These are phyloP conservation scores for Ectropis grisescens DNA, from an alignment of 1,140 invertebrate species.

Conservation along the genomic window DNA sequence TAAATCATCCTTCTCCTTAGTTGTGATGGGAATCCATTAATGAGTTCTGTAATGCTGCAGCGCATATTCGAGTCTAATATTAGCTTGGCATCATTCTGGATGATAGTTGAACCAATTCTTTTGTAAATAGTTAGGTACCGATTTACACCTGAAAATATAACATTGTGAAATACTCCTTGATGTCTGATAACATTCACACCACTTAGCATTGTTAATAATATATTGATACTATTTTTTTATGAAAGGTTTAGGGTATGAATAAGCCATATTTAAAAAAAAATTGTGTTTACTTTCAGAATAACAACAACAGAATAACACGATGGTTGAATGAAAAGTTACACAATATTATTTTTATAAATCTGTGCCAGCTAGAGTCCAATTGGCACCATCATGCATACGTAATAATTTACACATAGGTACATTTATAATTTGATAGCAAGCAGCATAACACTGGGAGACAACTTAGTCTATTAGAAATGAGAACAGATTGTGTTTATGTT, in stretches of 20 bases:
- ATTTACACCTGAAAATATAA: conserved; percentile 71
- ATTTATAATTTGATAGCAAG: too few species aligned
- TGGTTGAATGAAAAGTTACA: too few species aligned
- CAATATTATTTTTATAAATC: too few species aligned
- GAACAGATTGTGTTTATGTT: too few species aligned
- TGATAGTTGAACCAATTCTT: conserved; percentile 77
- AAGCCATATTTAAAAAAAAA: too few species aligned
- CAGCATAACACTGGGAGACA: too few species aligned
- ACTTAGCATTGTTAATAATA: neutral
- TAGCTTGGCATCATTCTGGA: conserved; percentile 79
- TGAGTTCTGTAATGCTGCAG: conserved; percentile 64
- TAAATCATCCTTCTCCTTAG: conserved; percentile 74
- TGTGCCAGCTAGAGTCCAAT: too few species aligned
- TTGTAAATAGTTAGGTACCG: conserved; percentile 83
- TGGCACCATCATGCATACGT: too few species aligned
- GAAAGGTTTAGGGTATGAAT: neutral
- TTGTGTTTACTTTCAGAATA: neutral
- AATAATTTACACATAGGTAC: too few species aligned
- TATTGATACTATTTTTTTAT: neutral
- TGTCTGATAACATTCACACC: neutral
- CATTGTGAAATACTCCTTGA: conserved; percentile 4
- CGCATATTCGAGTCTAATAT: conserved; percentile 75
- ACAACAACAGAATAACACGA: too few species aligned
- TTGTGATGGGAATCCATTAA: conserved; percentile 80
- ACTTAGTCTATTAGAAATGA: too few species aligned